Evolutionary conservation across 2,888 invertebrate genomes (phyloP).

Genomic region (Heliconius aoede): DNA sequence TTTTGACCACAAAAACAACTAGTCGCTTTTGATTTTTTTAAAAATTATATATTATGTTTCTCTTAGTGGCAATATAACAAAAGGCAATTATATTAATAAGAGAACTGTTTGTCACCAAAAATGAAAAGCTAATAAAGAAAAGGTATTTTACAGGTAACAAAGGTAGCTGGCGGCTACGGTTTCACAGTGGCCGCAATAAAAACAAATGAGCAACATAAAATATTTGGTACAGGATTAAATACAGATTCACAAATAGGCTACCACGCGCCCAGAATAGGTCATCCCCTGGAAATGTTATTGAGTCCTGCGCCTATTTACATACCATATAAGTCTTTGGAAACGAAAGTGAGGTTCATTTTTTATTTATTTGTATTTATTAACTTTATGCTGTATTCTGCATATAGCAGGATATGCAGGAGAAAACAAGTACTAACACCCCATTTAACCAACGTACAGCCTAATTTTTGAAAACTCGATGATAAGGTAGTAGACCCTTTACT

Average conservation of each 20-base stretch:
- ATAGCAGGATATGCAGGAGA: not conserved
- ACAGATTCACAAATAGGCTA: slow-evolving; percentile 95
- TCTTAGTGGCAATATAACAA: too few relatives aligned
- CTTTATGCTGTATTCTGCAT: not conserved
- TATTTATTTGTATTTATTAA: not conserved
- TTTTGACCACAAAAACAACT: too few relatives aligned
- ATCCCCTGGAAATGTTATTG: slow-evolving; percentile 87
- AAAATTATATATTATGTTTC: too few relatives aligned
- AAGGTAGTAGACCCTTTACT: too few relatives aligned
- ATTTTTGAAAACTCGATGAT: too few relatives aligned
- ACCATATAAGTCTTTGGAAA: slow-evolving; percentile 85
- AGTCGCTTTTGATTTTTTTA: too few relatives aligned
- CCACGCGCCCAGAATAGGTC: slow-evolving; percentile 84
- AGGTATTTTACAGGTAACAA: slow-evolving; percentile 76
- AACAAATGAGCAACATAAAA: slow-evolving; percentile 85
- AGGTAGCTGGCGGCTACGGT: slow-evolving; percentile 94
- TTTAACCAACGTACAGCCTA: too few relatives aligned
- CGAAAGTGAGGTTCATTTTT: slow-evolving; percentile 66
- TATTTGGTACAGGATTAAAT: slow-evolving; percentile 96
- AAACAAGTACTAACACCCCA: too few relatives aligned
- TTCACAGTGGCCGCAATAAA: slow-evolving; percentile 91
- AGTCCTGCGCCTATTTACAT: slow-evolving; percentile 88
- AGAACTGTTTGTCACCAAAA: too few relatives aligned
- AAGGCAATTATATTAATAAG: too few relatives aligned
- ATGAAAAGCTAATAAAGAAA: too few relatives aligned